Evolutionary conservation across 2,888 invertebrate genomes (phyloP).

Genomic region (Hypolimnas misippus): DNA sequence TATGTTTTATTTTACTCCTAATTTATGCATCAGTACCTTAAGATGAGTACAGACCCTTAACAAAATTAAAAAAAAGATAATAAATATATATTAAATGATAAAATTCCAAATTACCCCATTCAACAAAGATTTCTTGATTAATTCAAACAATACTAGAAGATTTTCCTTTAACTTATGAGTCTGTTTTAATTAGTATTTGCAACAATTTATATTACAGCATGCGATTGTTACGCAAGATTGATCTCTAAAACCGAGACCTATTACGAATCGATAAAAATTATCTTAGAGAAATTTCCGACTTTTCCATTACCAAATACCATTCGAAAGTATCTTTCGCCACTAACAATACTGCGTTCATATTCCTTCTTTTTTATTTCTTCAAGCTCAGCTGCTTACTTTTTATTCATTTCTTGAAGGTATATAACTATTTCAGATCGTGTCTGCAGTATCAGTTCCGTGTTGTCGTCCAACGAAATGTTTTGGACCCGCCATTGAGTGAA

Average conservation of each 20-base stretch:
- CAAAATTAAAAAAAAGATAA: too few species aligned
- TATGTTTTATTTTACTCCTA: too few species aligned
- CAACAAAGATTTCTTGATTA: too few species aligned
- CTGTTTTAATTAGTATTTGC: background rate
- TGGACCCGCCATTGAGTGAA: slow-evolving; percentile 34
- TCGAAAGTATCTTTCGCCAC: slow-evolving; percentile 65
- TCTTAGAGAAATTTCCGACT: slow-evolving; percentile 45
- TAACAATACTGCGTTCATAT: slow-evolving; percentile 60
- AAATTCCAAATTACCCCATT: too few species aligned
- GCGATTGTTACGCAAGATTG: background rate
- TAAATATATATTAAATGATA: too few species aligned
- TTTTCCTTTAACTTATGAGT: too few species aligned
- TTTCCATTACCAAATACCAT: slow-evolving; percentile 46
- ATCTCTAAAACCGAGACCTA: slow-evolving; percentile 3
- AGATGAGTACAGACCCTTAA: too few species aligned
- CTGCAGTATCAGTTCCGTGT: slow-evolving; percentile 61
- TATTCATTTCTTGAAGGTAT: slow-evolving; percentile 62
- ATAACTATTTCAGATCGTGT: slow-evolving; percentile 66
- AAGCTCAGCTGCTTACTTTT: slow-evolving; percentile 54
- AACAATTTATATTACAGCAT: background rate
- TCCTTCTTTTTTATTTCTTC: slow-evolving; percentile 63
- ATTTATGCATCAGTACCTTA: too few species aligned
- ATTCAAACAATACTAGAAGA: background rate
- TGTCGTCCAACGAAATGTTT: slow-evolving; percentile 62
- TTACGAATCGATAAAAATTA: slow-evolving; percentile 45